A percentile compares a stretch with the other conserved stretches of the same genome.
Evolutionary conservation across 2,888 invertebrate species (phyloP).

Genomic region (Noctua pronuba): DNA sequence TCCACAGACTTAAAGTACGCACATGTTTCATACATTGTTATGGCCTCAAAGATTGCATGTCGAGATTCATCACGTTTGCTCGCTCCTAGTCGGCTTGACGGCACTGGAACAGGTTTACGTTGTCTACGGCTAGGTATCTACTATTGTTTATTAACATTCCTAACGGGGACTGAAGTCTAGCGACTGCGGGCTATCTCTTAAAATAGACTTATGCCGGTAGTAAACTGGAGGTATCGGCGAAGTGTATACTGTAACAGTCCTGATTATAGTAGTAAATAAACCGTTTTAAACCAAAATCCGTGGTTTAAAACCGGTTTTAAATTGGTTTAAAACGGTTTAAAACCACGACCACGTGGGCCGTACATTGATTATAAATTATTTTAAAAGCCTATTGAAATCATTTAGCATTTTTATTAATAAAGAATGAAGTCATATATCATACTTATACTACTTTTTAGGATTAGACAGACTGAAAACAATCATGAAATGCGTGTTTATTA

Average conservation of each 20-base stretch:
- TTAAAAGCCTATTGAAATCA: too few relatives aligned
- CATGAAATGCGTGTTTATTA: too few relatives aligned
- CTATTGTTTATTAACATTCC: conserved; percentile 57
- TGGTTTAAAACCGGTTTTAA: too few relatives aligned
- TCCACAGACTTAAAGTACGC: not conserved
- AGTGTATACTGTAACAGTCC: not conserved
- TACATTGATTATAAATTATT: too few relatives aligned
- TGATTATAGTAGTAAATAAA: too few relatives aligned
- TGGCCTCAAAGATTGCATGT: conserved; percentile 46
- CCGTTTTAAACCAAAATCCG: too few relatives aligned
- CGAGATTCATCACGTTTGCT: conserved; percentile 56
- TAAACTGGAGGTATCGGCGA: not conserved
- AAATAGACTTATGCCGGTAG: conserved; percentile 13
- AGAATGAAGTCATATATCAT: too few relatives aligned
- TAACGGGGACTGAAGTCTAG: conserved; percentile 41
- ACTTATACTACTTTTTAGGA: too few relatives aligned
- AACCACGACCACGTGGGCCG: too few relatives aligned
- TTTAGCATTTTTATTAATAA: too few relatives aligned
- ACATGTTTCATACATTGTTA: conserved; percentile 52
- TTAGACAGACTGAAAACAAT: too few relatives aligned
- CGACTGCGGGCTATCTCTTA: conserved; percentile 27
- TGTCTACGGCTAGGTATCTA: conserved; percentile 10
- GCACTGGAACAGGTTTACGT: conserved; percentile 44
- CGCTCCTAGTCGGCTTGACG: conserved; percentile 24
- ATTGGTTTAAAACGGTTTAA: too few relatives aligned